Base-by-base conservation (phyloP, 2,888 invertebrate genomes). In the Venustoraphidia nigricollis region DNA sequence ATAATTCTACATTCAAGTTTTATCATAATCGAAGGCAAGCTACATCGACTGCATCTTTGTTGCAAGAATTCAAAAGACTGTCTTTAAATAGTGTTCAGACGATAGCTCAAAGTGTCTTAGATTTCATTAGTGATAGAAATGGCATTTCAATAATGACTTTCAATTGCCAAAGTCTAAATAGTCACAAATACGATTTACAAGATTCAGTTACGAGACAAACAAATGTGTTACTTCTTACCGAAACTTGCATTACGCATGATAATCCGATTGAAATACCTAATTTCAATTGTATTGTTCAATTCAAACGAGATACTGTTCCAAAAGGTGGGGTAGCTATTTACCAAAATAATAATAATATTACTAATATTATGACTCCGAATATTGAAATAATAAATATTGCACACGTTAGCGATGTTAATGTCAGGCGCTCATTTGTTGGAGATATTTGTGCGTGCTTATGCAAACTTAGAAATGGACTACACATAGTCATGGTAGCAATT, bases 271-370 rank as follows among this genome's bases (percentile, higher is more conserved):
- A 50, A 2, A 55, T 56, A 52, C 54, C 55, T 51, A 56, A 56
- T 57, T 57, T 57, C 41, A 53, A 56, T 54, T 57, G 55, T 52
- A 55, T 57, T 54, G 53, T 52, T 49, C 52, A 56, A 41, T 57
- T 53, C 50, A 57, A 56, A 53, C 55, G 56, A 55, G 52, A 52
- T 51, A 53, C 47, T 50, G 53, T 56, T 53, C 49, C 46, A 52
- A 52, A 46, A 55, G 57, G 56, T 54, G 54, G 54, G 50, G 54
- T 58, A 49, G 57, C 56, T 51, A 56, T 57, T 53, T 57, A 58
- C 53, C 57, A 56, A 54, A 56, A 57, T 56, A 11, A 44, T 35
- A 45, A 48, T 46, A 37, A 52, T 50, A 36, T n/a, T 47, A 56
- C 50, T 51, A 56, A 51, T 54, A 50, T 54, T 50, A 49, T 54